Evolutionary conservation across 2,888 invertebrate genomes (phyloP).

Genomic region (Steinernema hermaphroditum): DNA sequence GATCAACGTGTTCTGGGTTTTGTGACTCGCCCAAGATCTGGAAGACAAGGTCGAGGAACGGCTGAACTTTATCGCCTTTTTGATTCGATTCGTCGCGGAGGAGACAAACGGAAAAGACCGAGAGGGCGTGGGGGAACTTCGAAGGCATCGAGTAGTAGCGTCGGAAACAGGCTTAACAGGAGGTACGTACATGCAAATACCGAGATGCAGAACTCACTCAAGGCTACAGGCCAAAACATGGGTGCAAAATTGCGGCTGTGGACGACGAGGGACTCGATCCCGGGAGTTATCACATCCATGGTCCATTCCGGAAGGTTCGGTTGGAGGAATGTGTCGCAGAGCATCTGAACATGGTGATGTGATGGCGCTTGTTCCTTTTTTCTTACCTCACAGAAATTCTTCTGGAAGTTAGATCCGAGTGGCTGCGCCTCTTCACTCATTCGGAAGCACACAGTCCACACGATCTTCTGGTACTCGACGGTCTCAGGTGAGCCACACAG

Average conservation of each 20-base stretch:
- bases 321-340: conserved; percentile 45
- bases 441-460: conserved; percentile 44
- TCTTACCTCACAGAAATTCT: conserved; percentile 41
- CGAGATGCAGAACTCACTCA: background rate
- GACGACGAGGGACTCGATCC: conserved; percentile 47
- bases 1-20: background rate
- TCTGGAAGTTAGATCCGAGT: conserved; percentile 31
- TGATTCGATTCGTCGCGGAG: background rate
- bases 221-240: background rate
- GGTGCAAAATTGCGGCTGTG: conserved; percentile 41
- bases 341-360: conserved; percentile 40
- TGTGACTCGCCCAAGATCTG: background rate
- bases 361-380: background rate
- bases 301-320: conserved; percentile 47
- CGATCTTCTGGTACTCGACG: conserved; percentile 42
- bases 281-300: conserved; percentile 40
- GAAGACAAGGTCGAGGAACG: conserved; percentile 13
- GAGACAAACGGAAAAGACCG: conserved; percentile 9
- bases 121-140: conserved; percentile 1
- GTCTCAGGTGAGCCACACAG: conserved; percentile 30
- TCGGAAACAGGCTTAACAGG: background rate
- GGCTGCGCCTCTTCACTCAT: conserved; percentile 42
- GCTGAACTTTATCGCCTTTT: background rate
- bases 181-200: background rate
- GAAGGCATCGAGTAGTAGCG: conserved; percentile 18